phyloP scores from a whole-genome alignment of 2,888 invertebrate genomes.

The Pantelozetes paolii region DNA sequence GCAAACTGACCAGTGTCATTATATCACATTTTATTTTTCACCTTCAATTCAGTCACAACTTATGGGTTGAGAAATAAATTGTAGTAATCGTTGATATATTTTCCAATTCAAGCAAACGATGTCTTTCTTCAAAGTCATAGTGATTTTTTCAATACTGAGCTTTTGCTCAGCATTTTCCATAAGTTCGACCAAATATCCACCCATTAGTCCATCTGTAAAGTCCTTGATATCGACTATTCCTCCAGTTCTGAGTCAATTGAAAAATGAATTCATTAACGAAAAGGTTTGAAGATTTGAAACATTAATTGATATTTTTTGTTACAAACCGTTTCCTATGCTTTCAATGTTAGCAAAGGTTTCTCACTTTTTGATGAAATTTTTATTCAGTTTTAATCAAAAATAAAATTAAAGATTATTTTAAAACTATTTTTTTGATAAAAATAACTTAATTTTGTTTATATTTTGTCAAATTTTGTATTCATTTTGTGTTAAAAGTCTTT shows the following conservation, averaged over 20 bases:
- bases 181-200: slow-evolving; percentile 15
- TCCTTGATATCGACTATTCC: slow-evolving; percentile 23
- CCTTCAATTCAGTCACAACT: too few relatives aligned
- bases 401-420: too few relatives aligned
- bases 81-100: not conserved
- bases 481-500: not conserved
- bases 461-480: not conserved
- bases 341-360: too few relatives aligned
- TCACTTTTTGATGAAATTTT: too few relatives aligned
- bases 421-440: too few relatives aligned
- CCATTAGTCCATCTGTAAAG: slow-evolving; percentile 1
- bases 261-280: slow-evolving; percentile 20
- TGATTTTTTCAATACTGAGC: not conserved
- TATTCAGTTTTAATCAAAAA: not conserved
- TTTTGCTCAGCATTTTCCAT: slow-evolving; percentile 2
- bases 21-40: too few relatives aligned
- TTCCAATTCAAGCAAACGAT: not conserved
- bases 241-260: not conserved
- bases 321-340: too few relatives aligned
- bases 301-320: too few relatives aligned
- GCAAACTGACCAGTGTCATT: too few relatives aligned
- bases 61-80: too few relatives aligned
- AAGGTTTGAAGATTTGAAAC: slow-evolving; percentile 10
- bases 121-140: not conserved
- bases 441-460: too few relatives aligned